Conservation (phyloP, 1,140 invertebrate genomes). For the Phymorhynchus buccinoides region DNA sequence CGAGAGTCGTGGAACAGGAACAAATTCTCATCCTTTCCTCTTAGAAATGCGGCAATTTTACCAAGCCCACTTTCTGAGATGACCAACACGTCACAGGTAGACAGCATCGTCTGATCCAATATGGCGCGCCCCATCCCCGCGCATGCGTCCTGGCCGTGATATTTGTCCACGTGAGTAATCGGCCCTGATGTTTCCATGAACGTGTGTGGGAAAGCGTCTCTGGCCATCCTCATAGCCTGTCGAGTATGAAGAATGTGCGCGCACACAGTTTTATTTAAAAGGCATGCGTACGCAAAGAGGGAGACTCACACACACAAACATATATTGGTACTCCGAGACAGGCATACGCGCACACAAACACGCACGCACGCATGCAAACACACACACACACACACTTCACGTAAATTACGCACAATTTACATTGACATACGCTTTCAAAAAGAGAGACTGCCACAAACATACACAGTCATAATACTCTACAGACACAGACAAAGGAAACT, state of each 20-base stretch:
- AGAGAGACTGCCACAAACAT: no score
- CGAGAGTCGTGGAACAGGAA: slow-evolving; percentile 40
- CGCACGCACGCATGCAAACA: not conserved
- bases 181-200: slow-evolving; percentile 35
- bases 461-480: no score
- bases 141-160: slow-evolving; percentile 28
- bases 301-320: no score
- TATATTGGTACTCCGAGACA: not conserved
- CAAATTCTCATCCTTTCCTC: slow-evolving; percentile 30
- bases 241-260: no score
- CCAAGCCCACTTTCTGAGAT: slow-evolving; percentile 40
- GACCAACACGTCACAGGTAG: slow-evolving; percentile 44
- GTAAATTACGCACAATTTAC: not conserved
- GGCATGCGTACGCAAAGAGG: no score
- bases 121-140: slow-evolving; percentile 38
- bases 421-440: no score
- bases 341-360: not conserved
- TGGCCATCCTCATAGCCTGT: slow-evolving; percentile 28
- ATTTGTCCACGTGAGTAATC: slow-evolving; percentile 46
- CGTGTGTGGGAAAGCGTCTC: slow-evolving; percentile 18
- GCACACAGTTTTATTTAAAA: no score
- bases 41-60: slow-evolving; percentile 36
- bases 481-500: no score
- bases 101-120: slow-evolving; percentile 40
- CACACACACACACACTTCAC: not conserved